Evolutionary conservation across 2,113 vertebrate species (phyloP).

Genomic region (Chionis minor): DNA sequence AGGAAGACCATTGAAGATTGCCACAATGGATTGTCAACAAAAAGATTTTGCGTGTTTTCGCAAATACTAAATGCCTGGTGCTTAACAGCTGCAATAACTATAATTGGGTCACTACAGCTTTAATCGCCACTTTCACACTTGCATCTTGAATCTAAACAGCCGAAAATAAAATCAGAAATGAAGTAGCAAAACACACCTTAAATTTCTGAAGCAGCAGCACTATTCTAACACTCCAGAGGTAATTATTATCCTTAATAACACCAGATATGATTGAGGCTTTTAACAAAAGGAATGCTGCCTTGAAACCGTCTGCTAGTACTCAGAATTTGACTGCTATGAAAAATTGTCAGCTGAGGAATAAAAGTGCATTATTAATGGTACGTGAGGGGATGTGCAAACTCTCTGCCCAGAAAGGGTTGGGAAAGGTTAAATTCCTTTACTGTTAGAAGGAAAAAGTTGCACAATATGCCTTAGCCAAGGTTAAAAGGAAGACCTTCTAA

Average conservation of each 20-base stretch:
- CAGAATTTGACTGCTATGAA: constrained; percentile 57
- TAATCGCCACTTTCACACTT: neutral
- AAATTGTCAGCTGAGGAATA: constrained; percentile 64
- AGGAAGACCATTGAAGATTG: neutral
- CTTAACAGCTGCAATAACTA: neutral
- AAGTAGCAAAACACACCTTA: constrained; percentile 39
- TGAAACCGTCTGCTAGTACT: constrained; percentile 57
- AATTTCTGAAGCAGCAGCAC: constrained; percentile 29
- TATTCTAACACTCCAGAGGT: constrained; percentile 36
- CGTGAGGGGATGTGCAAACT: constrained; percentile 52
- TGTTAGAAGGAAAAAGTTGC: neutral
- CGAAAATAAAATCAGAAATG: constrained; percentile 23
- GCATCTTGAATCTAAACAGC: neutral
- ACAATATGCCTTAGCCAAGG: neutral
- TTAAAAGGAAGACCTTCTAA: neutral
- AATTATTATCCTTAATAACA: constrained; percentile 70
- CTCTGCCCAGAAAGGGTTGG: constrained; percentile 36
- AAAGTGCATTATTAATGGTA: constrained; percentile 51
- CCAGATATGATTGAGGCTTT: constrained; percentile 63
- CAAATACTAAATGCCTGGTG: neutral
- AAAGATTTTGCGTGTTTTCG: neutral
- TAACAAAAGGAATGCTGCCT: constrained; percentile 68
- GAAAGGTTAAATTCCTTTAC: constrained; percentile 16
- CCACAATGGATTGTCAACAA: neutral
- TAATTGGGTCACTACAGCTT: neutral